Base-by-base conservation (phyloP, 2,113 vertebrate species). In the Cairina moschata region DNA sequence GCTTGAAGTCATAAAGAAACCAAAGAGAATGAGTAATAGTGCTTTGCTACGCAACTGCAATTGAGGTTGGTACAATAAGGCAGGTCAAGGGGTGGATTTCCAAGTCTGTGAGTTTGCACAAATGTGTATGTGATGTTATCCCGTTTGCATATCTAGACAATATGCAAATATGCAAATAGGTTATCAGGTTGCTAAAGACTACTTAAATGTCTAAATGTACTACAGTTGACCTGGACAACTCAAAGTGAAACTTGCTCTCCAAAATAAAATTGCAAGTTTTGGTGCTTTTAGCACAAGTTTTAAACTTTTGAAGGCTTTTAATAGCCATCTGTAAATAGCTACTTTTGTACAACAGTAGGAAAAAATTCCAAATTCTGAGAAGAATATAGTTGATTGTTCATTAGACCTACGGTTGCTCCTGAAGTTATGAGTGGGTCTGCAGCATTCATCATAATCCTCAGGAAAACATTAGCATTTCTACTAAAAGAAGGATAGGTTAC, bases 241-340 rank as follows among this genome's bases (percentile, higher is more conserved):
- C 54, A 42, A 88, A 31, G 4, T 31, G 28, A 20, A 62, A 50
- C 6, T 59, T n/a, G 29, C 32, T 55, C 10, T 11, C 16, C 31
- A 50, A 5, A 31, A 29, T 32, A 34, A 22, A 55, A 76, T 16
- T 0, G 0, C 16, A 65, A 29, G 14, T 0, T 26, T 91, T 46
- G 63, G n/a, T 40, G 3, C 7, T 20, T 31, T 71, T 58, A 69
- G 17, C 6, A 25, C 1, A 2, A 1, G 0, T 58, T 73, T 86
- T 81, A 29, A 48, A 59, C 8, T 40, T 29, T 40, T 46, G 3
- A 8, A 83, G 6, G 6, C 11, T 81, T 86, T 18, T 16, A 21
- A 52, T n/a, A 65, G 17, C 10, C 1, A 0, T 52, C 16, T 60
- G 62, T 68, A 82, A 81, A 63, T 46, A 29, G 13, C 31, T 83